These are phyloP conservation scores for Leptosomus discolor DNA, from an alignment of 2,113 vertebrate species.

Conservation along the genomic window DNA sequence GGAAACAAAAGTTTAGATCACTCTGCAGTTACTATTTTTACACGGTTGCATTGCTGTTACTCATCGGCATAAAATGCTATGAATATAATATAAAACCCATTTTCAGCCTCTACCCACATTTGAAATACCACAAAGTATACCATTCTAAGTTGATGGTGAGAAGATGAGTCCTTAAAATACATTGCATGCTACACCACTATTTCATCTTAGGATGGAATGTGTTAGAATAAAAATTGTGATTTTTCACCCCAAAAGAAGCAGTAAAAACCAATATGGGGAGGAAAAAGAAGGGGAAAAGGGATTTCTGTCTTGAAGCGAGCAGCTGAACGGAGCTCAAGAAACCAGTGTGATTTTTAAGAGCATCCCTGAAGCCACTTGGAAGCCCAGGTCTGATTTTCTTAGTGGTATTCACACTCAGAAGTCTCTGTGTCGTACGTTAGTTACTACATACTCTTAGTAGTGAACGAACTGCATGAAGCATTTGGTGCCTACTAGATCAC, in stretches of 20 bases:
- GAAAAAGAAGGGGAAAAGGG: not conserved
- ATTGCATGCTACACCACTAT: accelerated
- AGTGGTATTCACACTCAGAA: not conserved
- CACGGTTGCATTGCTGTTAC: not conserved
- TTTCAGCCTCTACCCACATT: not conserved
- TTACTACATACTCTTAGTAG: not conserved
- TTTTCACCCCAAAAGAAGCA: not conserved
- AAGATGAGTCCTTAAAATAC: not conserved
- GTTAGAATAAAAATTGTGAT: not conserved
- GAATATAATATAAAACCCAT: not conserved
- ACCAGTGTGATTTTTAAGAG: not conserved
- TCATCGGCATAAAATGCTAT: not conserved
- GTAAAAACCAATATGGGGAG: accelerated
- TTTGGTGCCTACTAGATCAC: not conserved
- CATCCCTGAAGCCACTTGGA: not conserved
- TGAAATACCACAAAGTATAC: not conserved
- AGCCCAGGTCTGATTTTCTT: not conserved
- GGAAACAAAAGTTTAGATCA: not conserved
- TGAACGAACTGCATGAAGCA: not conserved
- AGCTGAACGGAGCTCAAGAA: not conserved
- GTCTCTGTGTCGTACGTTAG: not conserved
- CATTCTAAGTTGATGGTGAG: not conserved
- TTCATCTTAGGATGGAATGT: not conserved
- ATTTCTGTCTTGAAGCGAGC: not conserved
- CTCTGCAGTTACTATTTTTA: not conserved